These are phyloP conservation scores for Uropsilus gracilis DNA, from an alignment of 2,113 vertebrate species.

Conservation along the genomic window DNA sequence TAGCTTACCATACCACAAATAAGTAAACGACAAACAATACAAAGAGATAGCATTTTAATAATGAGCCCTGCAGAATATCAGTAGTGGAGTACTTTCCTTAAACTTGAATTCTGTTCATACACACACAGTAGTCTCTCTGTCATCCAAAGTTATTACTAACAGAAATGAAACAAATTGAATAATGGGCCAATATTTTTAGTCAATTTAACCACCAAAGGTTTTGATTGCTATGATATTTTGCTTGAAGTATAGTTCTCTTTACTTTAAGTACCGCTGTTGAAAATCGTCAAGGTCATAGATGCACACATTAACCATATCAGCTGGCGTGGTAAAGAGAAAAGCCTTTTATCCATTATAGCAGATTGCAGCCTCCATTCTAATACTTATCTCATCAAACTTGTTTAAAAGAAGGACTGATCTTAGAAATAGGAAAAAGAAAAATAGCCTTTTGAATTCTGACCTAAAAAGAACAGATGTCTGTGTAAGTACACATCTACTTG, in stretches of 20 bases:
- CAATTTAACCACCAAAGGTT: constrained; percentile 63
- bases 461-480: neutral
- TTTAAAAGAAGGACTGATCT: neutral
- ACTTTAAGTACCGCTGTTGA: constrained; percentile 17
- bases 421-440: neutral
- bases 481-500: neutral
- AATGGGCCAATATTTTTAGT: constrained; percentile 64
- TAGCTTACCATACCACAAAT: neutral
- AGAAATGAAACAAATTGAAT: constrained; percentile 71
- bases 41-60: neutral
- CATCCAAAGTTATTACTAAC: constrained; percentile 11
- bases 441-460: neutral
- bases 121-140: constrained; percentile 35
- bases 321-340: constrained; percentile 27
- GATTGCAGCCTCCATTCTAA: neutral
- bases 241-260: constrained; percentile 33
- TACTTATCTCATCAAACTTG: neutral
- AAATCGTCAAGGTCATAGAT: constrained; percentile 50
- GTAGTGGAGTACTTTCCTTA: neutral
- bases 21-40: neutral
- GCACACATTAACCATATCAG: constrained; percentile 17
- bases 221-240: constrained; percentile 59
- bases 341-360: neutral
- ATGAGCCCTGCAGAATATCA: neutral
- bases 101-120: constrained; percentile 38